Base-by-base conservation (phyloP, 2,888 invertebrate genomes). In the Tridacna gigas region DNA sequence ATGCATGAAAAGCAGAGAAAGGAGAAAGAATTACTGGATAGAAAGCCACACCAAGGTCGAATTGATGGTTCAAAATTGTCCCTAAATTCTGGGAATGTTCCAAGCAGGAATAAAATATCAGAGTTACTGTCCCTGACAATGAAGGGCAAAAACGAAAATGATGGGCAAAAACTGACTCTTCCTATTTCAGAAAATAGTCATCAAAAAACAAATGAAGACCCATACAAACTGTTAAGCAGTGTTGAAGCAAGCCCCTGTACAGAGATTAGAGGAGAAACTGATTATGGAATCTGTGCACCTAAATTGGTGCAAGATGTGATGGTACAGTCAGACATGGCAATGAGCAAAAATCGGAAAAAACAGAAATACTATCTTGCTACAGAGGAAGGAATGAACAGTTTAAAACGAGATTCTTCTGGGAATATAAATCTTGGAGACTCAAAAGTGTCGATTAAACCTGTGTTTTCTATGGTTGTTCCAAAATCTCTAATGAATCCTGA, bases 381-480 rank as follows among this genome's bases (percentile, higher is more conserved):
- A 51, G 76, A 77, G 66, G 56, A 75, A 25, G 81, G 60, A 15
- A 81, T 81, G 26, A 75, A 60, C n/a, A 71, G 75, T 28, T 75
- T 80, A 45, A 80, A 78, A 28, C 48, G 26, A 9, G 71, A 80
- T 61, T 37, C 25, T 20, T 45, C 65, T 37, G 80, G 80, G 18
- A 78, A 65, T 45, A 56, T 80, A 20, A 80, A 81, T 69, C 20
- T 80, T n/a, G 60, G 80, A 22, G 76, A 77, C n/a, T 77, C 82
- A 13, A 77, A 65, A 51, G 65, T 80, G 4, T 47, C 76, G 9
- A 69, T 85, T 12, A 88, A 86, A 61, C 83, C 85, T 26, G 80
- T 88, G 56, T 80, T 86, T 73, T 84, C 86, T 13, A 86, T 86
- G 84, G 78, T 80, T 45, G 80, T 88, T n/a, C 82, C 84, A 56